Conservation (phyloP, 2,113 vertebrate genomes). For the Andinoacara biseriatus region DNA sequence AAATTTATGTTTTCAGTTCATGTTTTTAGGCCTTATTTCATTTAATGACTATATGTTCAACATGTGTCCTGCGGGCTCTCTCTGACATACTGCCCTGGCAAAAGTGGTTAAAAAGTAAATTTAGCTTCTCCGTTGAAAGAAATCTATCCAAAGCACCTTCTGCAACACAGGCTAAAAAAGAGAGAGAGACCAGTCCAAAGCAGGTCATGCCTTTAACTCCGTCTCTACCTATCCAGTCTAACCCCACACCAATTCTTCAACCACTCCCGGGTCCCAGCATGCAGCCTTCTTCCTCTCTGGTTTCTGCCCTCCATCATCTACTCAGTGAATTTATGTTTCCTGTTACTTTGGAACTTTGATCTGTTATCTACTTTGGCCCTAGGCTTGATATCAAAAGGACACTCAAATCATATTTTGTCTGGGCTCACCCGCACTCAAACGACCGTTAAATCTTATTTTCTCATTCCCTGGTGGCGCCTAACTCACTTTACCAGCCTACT, state of each 20-base stretch:
- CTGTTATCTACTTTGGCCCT: constrained; percentile 51
- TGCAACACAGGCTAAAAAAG: not conserved
- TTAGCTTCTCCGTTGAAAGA: not conserved
- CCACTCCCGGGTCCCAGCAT: not conserved
- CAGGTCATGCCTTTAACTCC: not conserved
- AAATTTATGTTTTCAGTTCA: not conserved
- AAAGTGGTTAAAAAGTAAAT: not conserved
- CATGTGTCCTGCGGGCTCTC: not conserved
- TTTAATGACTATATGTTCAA: not conserved
- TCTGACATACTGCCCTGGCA: not conserved
- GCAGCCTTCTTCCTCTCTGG: not conserved
- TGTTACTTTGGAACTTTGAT: constrained; percentile 45
- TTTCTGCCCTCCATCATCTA: constrained; percentile 19
- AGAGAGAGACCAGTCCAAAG: not conserved
- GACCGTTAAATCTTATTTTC: constrained; percentile 60
- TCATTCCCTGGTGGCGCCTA: constrained; percentile 39
- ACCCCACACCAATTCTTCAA: not conserved
- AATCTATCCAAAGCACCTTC: not conserved
- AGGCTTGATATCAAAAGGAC: constrained; percentile 57
- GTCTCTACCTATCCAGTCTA: not conserved
- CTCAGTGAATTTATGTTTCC: constrained; percentile 35
- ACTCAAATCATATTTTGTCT: constrained; percentile 62
- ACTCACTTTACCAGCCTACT: constrained; percentile 49
- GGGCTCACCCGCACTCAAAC: constrained; percentile 43
- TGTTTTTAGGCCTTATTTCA: not conserved